Evolutionary conservation across 2,888 invertebrate genomes (phyloP).

Genomic region (Andricus curvator): DNA sequence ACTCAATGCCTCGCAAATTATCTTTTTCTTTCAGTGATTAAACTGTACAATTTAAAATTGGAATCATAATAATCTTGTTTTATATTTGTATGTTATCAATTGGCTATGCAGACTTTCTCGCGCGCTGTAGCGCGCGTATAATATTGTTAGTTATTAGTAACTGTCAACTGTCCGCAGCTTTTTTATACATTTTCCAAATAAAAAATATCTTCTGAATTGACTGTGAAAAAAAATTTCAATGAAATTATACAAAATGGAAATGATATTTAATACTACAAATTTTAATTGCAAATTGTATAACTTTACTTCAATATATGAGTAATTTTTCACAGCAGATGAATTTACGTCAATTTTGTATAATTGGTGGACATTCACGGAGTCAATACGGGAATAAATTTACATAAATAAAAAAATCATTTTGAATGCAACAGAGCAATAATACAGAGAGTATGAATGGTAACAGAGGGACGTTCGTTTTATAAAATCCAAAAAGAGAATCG

Average conservation of each 20-base stretch:
- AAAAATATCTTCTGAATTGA: no score
- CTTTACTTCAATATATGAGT: background rate
- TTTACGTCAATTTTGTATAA: background rate
- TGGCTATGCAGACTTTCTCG: no score
- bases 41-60: no score
- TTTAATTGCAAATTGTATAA: background rate
- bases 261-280: background rate
- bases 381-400: background rate
- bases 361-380: background rate
- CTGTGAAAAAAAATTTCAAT: no score
- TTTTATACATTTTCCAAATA: no score
- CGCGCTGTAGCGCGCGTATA: no score
- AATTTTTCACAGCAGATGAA: background rate
- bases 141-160: no score
- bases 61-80: no score
- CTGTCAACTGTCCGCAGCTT: no score
- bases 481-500: background rate
- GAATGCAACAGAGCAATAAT: background rate
- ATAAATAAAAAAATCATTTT: background rate
- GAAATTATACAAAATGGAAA: background rate
- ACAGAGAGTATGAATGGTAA: background rate
- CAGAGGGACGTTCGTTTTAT: background rate
- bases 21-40: no score
- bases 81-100: no score
- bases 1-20: no score